Evolutionary conservation across 2,113 vertebrate species (phyloP), one percentile per base, ranked within the genome.

Genomic region (Lophochroa leadbeateri): DNA sequence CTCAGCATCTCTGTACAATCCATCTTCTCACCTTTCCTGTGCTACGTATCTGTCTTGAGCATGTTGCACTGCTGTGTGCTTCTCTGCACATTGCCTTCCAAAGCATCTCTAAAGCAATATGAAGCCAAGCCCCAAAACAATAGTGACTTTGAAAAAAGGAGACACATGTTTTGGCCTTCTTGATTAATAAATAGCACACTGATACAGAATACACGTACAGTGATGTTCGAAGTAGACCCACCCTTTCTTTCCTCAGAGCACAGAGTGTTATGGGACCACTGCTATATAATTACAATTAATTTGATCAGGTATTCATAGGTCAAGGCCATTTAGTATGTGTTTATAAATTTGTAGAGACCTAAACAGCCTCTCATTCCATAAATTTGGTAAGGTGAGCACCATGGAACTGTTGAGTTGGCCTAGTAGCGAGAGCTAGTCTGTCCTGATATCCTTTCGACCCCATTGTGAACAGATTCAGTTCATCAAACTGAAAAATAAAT

Each of bases 201-300:
- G 18, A 49, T 13, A 39, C 23, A 33, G 20, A 76, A 8, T 11
- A 25, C 5, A 23, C 10, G 13, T 10, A 29, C 23, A n/a, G 4
- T 23, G 31, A 11, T 33, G 6, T 43, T 28, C 14, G 44, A 37
- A 33, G 21, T 8, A 53, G 7, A 41, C 21, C 10, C 11, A 47
- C 1, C 9, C 3, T 20, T 50, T 5, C 19, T 72, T 90, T 82
- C 6, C 20, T 6, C 49, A 50, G 11, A 60, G 17, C 35, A 33
- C 18, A 39, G 0, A 4, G 1, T 24, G 16, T 58, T 46, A 27
- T 18, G 13, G 10, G 17, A 10, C 7, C 19, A 17, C 19, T 27
- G 18, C 2, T 7, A 10, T 20, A 23, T 3, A 83, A 8, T 33
- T 20, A 35, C 1, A 2, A 68, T 71, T 86, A 17, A 47, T 68